Evolutionary conservation across 1,140 invertebrate species (phyloP), one percentile per base, ranked within the genome.

Genomic region (Caenorhabditis briggsae): DNA sequence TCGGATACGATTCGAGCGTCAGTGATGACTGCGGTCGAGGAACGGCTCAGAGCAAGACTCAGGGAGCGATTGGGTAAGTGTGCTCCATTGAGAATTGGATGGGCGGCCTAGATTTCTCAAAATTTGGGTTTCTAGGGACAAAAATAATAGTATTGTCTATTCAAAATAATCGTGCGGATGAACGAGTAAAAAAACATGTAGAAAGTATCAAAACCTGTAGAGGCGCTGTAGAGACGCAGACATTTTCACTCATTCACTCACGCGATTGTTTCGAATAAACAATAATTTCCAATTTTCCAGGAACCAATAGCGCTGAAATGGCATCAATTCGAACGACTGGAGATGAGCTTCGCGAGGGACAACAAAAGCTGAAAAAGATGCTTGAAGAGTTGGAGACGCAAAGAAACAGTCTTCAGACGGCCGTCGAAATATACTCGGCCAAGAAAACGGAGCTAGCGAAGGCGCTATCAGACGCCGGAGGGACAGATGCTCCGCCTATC

Each of bases 1-100:
- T 96, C 98, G 91, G 96, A 97, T 92, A 97, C 98, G 92, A 96
- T 99, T 70, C 95, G 96, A 91, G 96, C 96, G 59, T 98, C 97
- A 41, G 93, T 99, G 12, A 93, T 98, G 2, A 97, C 96, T 74
- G 97, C 97, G 20, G 96, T 98, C 0, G 96, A 97, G 93, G 97
- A 99, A 92, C 98, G 97, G 94, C 92, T 99, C 82, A 95, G 95
- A 89, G 94, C 96, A 84, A 94, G 95, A 86, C 94, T 98, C 61
- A 95, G 96, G 87, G 97, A 99, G 92, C 95, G 96, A 90, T 96
- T 96, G 89, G 95, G 95, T 87, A 96, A 65, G 85, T 83, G 12
- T 20, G 65, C 64, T 33, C 33, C 3, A 33, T 33, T 33, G 33
- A 33, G 33, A 33, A 33, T 33, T 33, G 3, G 33, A 33, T 33